Base-by-base conservation (phyloP, 92 coral and sea anemone species). In the Porites evermanni region DNA sequence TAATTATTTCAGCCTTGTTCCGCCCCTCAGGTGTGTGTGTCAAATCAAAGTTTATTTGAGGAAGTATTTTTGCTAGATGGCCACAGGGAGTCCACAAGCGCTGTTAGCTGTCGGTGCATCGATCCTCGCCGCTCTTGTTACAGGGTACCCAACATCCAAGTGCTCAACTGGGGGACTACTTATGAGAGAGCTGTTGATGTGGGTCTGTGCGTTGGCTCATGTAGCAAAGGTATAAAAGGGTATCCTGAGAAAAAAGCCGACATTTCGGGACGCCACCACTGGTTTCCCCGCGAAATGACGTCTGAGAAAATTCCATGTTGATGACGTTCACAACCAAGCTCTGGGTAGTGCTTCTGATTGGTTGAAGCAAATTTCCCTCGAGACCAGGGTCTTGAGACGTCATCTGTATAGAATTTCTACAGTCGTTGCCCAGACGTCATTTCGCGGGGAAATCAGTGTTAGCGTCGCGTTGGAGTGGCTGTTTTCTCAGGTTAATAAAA, bases 121-220 rank as follows among this genome's bases (percentile, higher is more conserved):
- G 79, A 82, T 76, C 84, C 88, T 8, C 79, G 1, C 6, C 74
- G 16, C 53, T 26, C 75, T 6, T 88, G 88, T 64, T 14, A 60
- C 23, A 85, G 84, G 51, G 56, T 74, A 51, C 63, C 79, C 50
- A 75, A 76, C 24, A 51, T 82, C 18, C 78, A 65, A 24, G 83
- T 83, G 0, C 70, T 74, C 61, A 88, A 88, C 53, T 79, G 79
- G 67, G 91, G 91, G 21, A 82, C 88, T 6, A 52, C 19, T 38
- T 56, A 82, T 61, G 74, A 83, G 84, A 82, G 44, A 61, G 54
- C 75, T 16, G 72, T 88, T 10, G 91, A 88, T 77, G 68, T 83
- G 14, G 91, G 88, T 11, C 91, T 61, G 13, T 88, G 91, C 64
- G 18, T 68, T 26, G 91, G 91, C 29, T 50, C 88, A 0, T 88